Percentiles rank a stretch among this genome's conserved stretches.
phyloP scores from a whole-genome alignment of 1,140 invertebrate genomes.

The Heliothis subflexa region DNA sequence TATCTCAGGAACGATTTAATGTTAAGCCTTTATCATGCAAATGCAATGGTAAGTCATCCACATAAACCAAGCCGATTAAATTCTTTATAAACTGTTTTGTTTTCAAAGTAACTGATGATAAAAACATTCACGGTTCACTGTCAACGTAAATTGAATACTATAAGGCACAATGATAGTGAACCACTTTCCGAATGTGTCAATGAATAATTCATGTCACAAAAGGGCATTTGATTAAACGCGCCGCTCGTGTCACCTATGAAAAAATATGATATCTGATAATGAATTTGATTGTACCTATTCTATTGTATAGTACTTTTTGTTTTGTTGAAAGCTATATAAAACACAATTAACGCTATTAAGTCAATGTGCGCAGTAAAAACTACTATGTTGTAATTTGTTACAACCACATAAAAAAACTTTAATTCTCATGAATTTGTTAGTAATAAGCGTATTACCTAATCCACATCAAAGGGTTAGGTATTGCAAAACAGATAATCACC shows the following conservation, averaged over 20 bases:
- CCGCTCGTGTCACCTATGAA: constrained; percentile 16
- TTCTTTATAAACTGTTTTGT: not conserved
- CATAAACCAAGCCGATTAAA: constrained; percentile 11
- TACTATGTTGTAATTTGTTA: no score
- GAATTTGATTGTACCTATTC: not conserved
- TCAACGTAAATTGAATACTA: constrained; percentile 22
- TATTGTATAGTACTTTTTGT: not conserved
- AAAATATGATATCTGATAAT: constrained; percentile 9
- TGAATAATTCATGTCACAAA: constrained; percentile 36
- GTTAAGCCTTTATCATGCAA: not conserved
- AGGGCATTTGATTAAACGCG: constrained; percentile 37
- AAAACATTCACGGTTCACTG: constrained; percentile 30
- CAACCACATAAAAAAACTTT: not conserved
- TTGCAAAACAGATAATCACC: constrained; percentile 6
- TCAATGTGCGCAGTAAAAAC: no score
- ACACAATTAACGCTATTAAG: not conserved
- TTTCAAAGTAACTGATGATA: constrained; percentile 18
- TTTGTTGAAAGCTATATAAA: not conserved
- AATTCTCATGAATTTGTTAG: not conserved
- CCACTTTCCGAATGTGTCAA: constrained; percentile 27
- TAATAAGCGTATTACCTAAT: not conserved
- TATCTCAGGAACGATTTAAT: not conserved
- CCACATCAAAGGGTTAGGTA: not conserved
- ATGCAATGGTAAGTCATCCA: not conserved
- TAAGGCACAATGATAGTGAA: constrained; percentile 28